phyloP scores from a whole-genome alignment of 2,888 invertebrate species.

The Lycia hirtaria region DNA sequence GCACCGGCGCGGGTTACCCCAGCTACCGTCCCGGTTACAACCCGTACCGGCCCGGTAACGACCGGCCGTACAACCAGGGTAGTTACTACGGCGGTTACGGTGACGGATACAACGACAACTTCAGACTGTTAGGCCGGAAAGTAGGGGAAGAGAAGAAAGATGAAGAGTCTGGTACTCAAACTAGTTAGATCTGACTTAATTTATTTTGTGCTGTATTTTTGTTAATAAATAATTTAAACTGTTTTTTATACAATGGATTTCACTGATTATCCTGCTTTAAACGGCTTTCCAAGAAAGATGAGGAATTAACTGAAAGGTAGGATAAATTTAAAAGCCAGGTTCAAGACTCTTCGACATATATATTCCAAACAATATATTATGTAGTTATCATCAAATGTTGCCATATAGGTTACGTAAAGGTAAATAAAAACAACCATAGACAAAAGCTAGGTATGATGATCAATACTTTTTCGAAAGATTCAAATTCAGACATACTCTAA shows the following conservation, averaged over 20 bases:
- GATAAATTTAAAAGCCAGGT: too few species aligned
- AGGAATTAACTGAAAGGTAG: too few species aligned
- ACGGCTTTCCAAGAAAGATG: too few species aligned
- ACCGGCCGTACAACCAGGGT: conserved; percentile 41
- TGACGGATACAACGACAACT: conserved; percentile 66
- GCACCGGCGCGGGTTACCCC: conserved; percentile 48
- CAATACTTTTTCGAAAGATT: too few species aligned
- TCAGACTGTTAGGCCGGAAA: conserved; percentile 64
- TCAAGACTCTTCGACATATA: too few species aligned
- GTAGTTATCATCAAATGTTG: too few species aligned
- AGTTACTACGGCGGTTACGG: conserved; percentile 63
- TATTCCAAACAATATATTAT: too few species aligned
- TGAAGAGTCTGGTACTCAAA: conserved; percentile 44
- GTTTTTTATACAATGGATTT: neutral
- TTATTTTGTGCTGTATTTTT: conserved; percentile 32
- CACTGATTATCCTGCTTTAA: neutral
- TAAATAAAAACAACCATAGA: too few species aligned
- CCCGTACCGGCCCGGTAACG: conserved; percentile 50
- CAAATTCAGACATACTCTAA: too few species aligned
- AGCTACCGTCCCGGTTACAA: conserved; percentile 49
- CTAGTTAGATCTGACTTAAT: conserved; percentile 24
- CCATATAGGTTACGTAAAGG: too few species aligned
- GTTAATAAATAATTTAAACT: conserved; percentile 34
- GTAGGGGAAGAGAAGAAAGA: conserved; percentile 62
- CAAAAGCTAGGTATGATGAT: too few species aligned